Base-by-base conservation (phyloP, 2,113 vertebrate genomes). In the Odocoileus hemionus region DNA sequence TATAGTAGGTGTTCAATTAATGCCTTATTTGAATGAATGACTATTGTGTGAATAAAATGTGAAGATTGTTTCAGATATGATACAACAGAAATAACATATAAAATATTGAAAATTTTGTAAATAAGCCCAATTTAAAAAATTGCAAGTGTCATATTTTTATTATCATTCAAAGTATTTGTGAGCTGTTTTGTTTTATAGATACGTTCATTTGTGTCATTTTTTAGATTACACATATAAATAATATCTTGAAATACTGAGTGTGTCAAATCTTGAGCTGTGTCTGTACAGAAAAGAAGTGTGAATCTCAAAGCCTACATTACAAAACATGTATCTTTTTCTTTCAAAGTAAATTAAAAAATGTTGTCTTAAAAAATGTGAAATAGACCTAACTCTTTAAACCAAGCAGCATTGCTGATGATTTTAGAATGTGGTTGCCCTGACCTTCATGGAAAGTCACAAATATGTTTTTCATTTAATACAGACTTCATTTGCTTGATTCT, bases 381-480 rank as follows among this genome's bases (percentile, higher is more conserved):
- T 74, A 82, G 36, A 78, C 36, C 79, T 78, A 95, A 55, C 30
- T 79, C 74, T 95, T 85, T 45, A 94, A 97, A 87, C 26, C 43
- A 78, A 96, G 74, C 94, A 61, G 2, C 30, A 83, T 58, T 97
- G 74, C 61, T 96, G 85, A 97, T 74, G 36, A 64, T 89, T 97
- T 96, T 28, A 96, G 60, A 98, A 97, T 87, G 76, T 95, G 97
- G 85, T 57, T 86, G 43, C 57, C 26, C 13, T 83, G 55, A 92
- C 80, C 89, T 95, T 57, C 76, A 55, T 64, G 55, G 47, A 90
- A 95, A 94, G 45, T 90, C 87, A 89, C 78, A 97, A 97, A 95
- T 97, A 76, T 92, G 94, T 90, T 98, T 96, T 97, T 96, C 82
- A 97, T 98, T 97, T 97, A 92, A 78, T 60, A 89, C 64, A 84